These are phyloP conservation scores for Electrona antarctica DNA, from an alignment of 2,113 vertebrate species.

Conservation along the genomic window DNA sequence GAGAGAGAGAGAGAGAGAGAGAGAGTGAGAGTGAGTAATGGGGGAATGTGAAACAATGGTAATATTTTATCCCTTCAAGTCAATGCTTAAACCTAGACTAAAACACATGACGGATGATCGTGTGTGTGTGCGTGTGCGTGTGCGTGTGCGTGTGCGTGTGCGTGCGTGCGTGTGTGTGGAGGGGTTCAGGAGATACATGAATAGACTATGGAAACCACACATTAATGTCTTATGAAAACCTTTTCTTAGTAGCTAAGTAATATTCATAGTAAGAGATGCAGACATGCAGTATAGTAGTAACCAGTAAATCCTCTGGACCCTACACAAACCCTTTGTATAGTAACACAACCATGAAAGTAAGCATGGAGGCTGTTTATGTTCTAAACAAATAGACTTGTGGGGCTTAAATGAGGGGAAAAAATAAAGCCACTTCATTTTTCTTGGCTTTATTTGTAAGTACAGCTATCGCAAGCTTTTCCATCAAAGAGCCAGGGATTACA, in stretches of 20 bases:
- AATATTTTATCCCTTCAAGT: constrained; percentile 11
- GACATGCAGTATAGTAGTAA: too few relatives aligned
- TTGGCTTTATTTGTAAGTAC: background rate
- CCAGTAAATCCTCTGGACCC: too few relatives aligned
- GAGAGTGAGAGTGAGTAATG: background rate
- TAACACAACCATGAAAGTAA: too few relatives aligned
- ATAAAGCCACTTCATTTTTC: background rate
- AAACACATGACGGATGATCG: background rate
- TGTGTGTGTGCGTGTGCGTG: background rate
- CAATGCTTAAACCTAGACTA: background rate
- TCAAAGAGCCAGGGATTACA: constrained; percentile 15
- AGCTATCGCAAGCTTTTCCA: constrained; percentile 2
- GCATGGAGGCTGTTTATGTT: too few relatives aligned
- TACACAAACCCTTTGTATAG: too few relatives aligned
- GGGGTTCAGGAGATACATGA: too few relatives aligned
- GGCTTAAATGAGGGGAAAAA: background rate
- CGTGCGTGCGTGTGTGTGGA: background rate
- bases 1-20: constrained; percentile 10
- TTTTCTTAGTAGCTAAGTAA: too few relatives aligned
- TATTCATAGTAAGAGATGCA: too few relatives aligned
- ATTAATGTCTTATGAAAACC: too few relatives aligned
- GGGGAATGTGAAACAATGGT: background rate
- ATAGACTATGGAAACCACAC: too few relatives aligned
- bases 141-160: background rate
- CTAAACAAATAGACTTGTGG: background rate